phyloP scores from a whole-genome alignment of 1,140 invertebrate genomes.

The Trialeurodes vaporariorum region DNA sequence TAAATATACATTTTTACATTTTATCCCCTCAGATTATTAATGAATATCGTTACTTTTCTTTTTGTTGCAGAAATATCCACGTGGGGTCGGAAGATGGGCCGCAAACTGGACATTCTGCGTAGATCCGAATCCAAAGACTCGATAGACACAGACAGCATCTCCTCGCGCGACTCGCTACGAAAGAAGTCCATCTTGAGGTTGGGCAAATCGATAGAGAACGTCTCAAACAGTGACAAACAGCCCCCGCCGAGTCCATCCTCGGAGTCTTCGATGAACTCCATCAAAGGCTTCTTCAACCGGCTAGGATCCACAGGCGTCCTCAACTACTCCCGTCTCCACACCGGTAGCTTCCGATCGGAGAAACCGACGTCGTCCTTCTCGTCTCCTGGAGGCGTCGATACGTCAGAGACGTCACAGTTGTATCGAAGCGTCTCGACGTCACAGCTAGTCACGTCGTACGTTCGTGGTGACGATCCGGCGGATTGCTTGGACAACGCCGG shows the following conservation, averaged over 20 bases:
- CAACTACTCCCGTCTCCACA: constrained; percentile 35
- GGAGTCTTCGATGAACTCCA: constrained; percentile 36
- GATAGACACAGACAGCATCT: constrained; percentile 30
- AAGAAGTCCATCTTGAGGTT: constrained; percentile 29
- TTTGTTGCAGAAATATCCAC: constrained; percentile 51
- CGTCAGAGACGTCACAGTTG: constrained; percentile 34
- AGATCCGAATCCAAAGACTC: constrained; percentile 48
- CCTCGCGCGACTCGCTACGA: constrained; percentile 28
- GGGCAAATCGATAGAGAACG: constrained; percentile 29
- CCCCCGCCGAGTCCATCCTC: not conserved
- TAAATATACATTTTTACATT: too few species aligned
- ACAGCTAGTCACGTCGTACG: constrained; percentile 52
- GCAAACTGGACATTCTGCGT: constrained; percentile 61
- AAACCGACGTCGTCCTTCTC: too few species aligned
- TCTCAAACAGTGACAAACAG: constrained; percentile 36
- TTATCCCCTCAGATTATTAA: too few species aligned
- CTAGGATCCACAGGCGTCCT: constrained; percentile 65
- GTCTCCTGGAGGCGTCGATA: too few species aligned
- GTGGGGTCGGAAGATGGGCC: constrained; percentile 66
- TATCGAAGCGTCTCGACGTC: constrained; percentile 64
- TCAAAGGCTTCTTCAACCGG: constrained; percentile 58
- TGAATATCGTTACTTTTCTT: too few species aligned
- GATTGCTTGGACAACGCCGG: constrained; percentile 56
- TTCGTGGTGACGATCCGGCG: constrained; percentile 63
- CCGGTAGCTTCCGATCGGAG: constrained; percentile 25